These are phyloP conservation scores for Echinops telfairi DNA, from an alignment of 2,113 vertebrate species.

Conservation along the genomic window DNA sequence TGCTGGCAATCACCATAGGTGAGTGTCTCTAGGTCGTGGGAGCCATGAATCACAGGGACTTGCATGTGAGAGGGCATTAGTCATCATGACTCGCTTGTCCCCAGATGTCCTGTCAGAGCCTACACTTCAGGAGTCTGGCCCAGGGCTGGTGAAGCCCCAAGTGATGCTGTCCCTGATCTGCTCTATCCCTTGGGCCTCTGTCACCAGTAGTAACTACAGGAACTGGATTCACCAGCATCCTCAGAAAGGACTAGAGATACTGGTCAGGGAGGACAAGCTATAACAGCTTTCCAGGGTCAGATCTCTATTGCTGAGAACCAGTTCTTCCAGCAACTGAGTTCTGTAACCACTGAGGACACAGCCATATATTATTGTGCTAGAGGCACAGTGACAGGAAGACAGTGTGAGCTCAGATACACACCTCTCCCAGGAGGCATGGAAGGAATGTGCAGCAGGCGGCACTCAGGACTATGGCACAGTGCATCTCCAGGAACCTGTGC, in stretches of 20 bases:
- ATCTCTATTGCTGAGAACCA: background rate
- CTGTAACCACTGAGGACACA: background rate
- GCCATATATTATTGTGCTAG: background rate
- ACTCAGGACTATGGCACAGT: background rate
- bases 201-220: too few relatives aligned
- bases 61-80: background rate
- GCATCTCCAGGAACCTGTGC: background rate
- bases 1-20: background rate
- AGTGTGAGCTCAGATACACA: background rate
- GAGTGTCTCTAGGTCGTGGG: background rate
- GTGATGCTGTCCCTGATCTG: too few relatives aligned
- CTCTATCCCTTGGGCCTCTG: too few relatives aligned
- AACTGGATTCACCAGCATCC: too few relatives aligned
- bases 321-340: background rate
- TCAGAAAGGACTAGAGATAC: constrained; percentile 1
- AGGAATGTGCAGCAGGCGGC: too few relatives aligned
- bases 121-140: too few relatives aligned
- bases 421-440: background rate
- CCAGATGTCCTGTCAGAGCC: background rate
- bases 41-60: too few relatives aligned
- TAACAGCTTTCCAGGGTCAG: background rate
- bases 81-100: background rate
- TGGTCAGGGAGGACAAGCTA: background rate
- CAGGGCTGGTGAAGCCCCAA: too few relatives aligned
- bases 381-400: background rate